Evolutionary conservation across 2,888 invertebrate genomes (phyloP).

Genomic region (Merodon equestris): DNA sequence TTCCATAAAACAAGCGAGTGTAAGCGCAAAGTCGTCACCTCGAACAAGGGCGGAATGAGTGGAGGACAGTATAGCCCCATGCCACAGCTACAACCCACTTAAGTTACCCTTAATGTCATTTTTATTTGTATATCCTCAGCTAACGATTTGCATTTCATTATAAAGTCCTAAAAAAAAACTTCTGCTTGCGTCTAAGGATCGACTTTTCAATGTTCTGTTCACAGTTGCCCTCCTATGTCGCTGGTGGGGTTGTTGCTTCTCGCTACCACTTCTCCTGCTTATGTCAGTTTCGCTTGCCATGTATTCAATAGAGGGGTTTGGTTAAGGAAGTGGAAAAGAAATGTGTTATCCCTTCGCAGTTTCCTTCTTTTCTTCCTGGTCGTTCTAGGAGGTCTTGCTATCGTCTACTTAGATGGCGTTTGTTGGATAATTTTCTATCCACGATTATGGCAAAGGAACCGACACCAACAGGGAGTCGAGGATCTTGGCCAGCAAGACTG

Average conservation of each 20-base stretch:
- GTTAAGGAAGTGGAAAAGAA: constrained; percentile 16
- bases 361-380: no score
- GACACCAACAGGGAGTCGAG: no score
- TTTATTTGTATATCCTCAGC: constrained; percentile 63
- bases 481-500: no score
- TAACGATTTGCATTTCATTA: constrained; percentile 66
- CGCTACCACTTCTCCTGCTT: constrained; percentile 13
- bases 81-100: constrained; percentile 43
- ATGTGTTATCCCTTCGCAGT: constrained; percentile 26
- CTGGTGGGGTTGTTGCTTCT: no score
- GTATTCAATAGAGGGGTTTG: constrained; percentile 12
- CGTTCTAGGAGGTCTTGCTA: background rate
- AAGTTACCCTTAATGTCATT: constrained; percentile 65
- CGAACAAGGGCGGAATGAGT: background rate
- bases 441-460: constrained; percentile 16
- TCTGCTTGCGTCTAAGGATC: constrained; percentile 22
- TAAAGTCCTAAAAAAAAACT: constrained; percentile 49
- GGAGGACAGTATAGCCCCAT: background rate
- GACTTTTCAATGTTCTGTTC: background rate
- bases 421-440: constrained; percentile 50
- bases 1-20: constrained; percentile 4
- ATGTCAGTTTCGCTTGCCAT: constrained; percentile 32
- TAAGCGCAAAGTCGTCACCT: background rate
- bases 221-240: background rate
- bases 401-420: constrained; percentile 26